These are phyloP conservation scores for Heliothis subflexa DNA, from an alignment of 1,140 invertebrate genomes.

Conservation along the genomic window DNA sequence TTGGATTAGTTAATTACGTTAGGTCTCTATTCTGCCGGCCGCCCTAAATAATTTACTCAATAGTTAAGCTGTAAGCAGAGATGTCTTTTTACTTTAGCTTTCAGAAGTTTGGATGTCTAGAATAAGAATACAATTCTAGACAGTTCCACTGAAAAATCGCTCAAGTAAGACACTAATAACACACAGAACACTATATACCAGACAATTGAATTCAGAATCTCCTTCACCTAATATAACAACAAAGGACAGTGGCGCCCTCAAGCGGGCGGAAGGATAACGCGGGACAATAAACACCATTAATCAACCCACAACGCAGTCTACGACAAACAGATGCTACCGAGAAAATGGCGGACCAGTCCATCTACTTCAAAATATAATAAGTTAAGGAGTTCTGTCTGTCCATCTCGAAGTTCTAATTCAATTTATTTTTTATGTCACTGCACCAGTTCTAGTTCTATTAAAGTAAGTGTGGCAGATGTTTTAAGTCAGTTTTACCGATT, in stretches of 20 bases:
- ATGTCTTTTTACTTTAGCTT: too few relatives aligned
- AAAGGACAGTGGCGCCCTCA: constrained; percentile 5
- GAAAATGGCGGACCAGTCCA: constrained; percentile 2
- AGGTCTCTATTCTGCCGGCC: too few relatives aligned
- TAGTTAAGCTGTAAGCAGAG: too few relatives aligned
- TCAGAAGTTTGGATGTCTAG: too few relatives aligned
- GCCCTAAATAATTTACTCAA: too few relatives aligned
- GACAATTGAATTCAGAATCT: neutral
- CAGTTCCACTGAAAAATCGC: too few relatives aligned
- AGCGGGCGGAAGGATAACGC: constrained; percentile 8
- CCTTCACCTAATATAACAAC: neutral
- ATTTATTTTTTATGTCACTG: neutral
- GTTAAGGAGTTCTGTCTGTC: neutral
- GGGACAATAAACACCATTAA: constrained; percentile 27
- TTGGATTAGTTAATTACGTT: too few relatives aligned
- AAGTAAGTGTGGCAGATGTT: too few relatives aligned
- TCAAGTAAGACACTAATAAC: too few relatives aligned
- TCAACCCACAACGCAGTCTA: neutral
- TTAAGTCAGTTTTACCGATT: too few relatives aligned
- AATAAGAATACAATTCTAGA: too few relatives aligned
- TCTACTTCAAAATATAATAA: neutral
- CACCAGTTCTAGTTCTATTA: neutral
- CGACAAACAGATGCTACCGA: constrained; percentile 20
- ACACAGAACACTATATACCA: too few relatives aligned
- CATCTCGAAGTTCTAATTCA: neutral